Evolutionary conservation across 2,797 vertebrate genomes (phyloP), one percentile per base, ranked within the genome.

Genomic region (Sebastes variabilis): DNA sequence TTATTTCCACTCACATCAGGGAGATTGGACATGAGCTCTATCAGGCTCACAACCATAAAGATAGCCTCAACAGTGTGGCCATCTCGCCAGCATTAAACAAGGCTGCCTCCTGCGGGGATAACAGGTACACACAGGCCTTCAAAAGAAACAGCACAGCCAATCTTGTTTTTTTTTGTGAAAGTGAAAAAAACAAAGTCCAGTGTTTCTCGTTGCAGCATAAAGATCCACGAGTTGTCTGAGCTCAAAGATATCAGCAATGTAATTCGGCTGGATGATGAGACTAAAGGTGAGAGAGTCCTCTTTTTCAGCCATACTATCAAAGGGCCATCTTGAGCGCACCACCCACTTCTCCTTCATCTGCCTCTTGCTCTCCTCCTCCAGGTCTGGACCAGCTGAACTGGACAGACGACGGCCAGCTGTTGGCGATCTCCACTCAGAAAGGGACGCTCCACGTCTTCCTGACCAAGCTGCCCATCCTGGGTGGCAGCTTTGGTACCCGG

Each of bases 11-110:
- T 5, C 97, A 99, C 77, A 96, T 97, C 89, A 96, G 93, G 82
- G 99, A 99, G 94, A 97, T 98, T 58, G 98, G 98, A 5, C 96
- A 97, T 67, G 98, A 99, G 85, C 93, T 99, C 83, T 97, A 98
- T 92, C 97, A 99, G 92, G 94, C 94, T 81, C 96, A 90, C 81
- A 97, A 99, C 91, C 97, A 99, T 90, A 99, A 98, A 89, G 97
- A 98, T 81, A 96, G 93, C 88, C 95, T 99, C 69, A 98, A 95
- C 74, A 96, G 97, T 79, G 97, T 99, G 83, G 97, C 98, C 66
- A 93, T 99, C 88, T 99, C 99, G 29, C 91, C 97, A 72, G 94
- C 97, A 1, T 84, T 99, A 72, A 99, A 97, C 93, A 99, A 98
- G 93, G 98, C 97, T 65, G 99, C 98, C 9, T 98, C 97, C 0